These are phyloP conservation scores for Montipora cactus DNA, from an alignment of 64 coral and sea anemone species.

Conservation along the genomic window DNA sequence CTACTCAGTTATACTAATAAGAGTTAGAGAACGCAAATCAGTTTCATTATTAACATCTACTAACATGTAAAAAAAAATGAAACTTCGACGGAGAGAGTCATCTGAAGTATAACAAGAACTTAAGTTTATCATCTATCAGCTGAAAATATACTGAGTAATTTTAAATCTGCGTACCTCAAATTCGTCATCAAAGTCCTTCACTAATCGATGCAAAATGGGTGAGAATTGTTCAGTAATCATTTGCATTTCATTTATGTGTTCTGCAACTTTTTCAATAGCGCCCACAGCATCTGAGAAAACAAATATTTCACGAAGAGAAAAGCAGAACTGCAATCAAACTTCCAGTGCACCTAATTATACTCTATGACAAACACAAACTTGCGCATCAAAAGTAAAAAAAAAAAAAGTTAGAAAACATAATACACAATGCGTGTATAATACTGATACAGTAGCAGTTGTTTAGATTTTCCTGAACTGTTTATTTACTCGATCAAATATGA, in stretches of 20 bases:
- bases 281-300: constrained; percentile 83
- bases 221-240: constrained; percentile 95
- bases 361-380: too few relatives aligned
- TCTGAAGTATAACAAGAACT: neutral
- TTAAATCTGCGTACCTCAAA: constrained; percentile 70
- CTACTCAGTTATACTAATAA: too few relatives aligned
- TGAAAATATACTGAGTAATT: neutral
- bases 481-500: too few relatives aligned
- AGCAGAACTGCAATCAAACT: too few relatives aligned
- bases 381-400: neutral
- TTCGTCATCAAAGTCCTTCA: constrained; percentile 45
- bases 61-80: neutral
- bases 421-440: too few relatives aligned
- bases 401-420: neutral
- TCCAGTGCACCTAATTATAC: too few relatives aligned
- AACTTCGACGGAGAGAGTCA: neutral
- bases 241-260: constrained; percentile 99
- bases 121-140: neutral
- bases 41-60: too few relatives aligned
- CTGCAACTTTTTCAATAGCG: constrained; percentile 95
- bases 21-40: too few relatives aligned
- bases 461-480: too few relatives aligned
- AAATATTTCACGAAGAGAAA: neutral
- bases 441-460: too few relatives aligned
- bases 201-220: constrained; percentile 78